Percentiles rank a stretch among this genome's conserved stretches.
These are phyloP conservation scores for Rotaria macrura DNA, from an alignment of 2,888 invertebrate genomes.

Conservation along the genomic window DNA sequence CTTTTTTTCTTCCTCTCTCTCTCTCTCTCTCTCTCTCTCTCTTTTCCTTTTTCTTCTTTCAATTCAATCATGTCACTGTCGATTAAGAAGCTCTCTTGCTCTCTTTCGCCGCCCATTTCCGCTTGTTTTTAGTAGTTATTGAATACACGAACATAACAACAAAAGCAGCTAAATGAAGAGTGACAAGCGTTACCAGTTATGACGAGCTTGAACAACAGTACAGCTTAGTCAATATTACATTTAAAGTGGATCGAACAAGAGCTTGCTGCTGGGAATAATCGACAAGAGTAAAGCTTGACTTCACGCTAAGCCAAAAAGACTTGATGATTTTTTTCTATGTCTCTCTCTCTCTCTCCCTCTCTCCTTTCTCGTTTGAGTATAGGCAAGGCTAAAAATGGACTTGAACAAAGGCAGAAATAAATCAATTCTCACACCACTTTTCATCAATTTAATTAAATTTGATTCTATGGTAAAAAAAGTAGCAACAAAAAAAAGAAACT, in stretches of 20 bases:
- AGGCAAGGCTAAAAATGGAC: neutral
- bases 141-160: neutral
- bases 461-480: neutral
- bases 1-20: neutral
- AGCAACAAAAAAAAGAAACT: neutral
- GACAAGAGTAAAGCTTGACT: neutral
- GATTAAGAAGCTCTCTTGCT: constrained; percentile 1
- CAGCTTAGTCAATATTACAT: neutral
- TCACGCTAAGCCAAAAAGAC: neutral
- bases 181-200: constrained; percentile 6
- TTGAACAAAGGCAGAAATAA: neutral
- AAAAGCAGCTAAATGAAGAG: constrained; percentile 3
- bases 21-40: neutral
- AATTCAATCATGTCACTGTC: constrained; percentile 15
- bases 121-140: neutral
- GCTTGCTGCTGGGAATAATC: neutral
- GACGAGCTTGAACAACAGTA: neutral
- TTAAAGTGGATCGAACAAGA: neutral
- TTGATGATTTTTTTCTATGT: too few species aligned
- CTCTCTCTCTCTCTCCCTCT: too few species aligned
- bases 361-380: neutral
- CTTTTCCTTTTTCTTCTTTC: neutral
- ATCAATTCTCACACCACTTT: neutral
- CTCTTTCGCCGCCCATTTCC: neutral
- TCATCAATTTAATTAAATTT: neutral